phyloP scores from a whole-genome alignment of 2,797 vertebrate genomes.

The Myotis daubentonii region DNA sequence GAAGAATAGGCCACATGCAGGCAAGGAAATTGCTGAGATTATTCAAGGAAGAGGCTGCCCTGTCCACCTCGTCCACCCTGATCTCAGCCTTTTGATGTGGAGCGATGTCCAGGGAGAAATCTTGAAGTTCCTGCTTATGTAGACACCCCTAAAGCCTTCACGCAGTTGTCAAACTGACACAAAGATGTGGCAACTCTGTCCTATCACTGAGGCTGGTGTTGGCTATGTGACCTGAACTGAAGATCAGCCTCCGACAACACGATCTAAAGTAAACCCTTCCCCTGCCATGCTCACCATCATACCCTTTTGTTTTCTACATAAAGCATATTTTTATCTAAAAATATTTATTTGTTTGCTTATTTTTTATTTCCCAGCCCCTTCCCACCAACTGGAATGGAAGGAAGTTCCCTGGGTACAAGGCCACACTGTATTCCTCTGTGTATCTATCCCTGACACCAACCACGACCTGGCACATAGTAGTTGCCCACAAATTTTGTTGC shows the following conservation, averaged over 20 bases:
- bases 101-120: neutral
- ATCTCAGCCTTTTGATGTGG: neutral
- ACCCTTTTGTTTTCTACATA: neutral
- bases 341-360: neutral
- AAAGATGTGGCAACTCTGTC: neutral
- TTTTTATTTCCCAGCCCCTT: neutral
- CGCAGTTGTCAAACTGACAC: neutral
- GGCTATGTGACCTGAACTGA: neutral
- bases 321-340: neutral
- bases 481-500: neutral
- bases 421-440: neutral
- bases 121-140: neutral
- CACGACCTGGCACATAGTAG: neutral
- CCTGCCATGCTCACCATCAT: neutral
- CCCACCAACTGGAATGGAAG: neutral
- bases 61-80: neutral
- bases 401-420: neutral
- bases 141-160: neutral
- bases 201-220: neutral
- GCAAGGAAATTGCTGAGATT: neutral
- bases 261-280: neutral
- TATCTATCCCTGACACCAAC: neutral
- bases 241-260: neutral
- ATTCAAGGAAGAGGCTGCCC: neutral
- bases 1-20: constrained; percentile 15